Conservation (phyloP, 2,797 vertebrate species). For the Eulemur rubriventer region DNA sequence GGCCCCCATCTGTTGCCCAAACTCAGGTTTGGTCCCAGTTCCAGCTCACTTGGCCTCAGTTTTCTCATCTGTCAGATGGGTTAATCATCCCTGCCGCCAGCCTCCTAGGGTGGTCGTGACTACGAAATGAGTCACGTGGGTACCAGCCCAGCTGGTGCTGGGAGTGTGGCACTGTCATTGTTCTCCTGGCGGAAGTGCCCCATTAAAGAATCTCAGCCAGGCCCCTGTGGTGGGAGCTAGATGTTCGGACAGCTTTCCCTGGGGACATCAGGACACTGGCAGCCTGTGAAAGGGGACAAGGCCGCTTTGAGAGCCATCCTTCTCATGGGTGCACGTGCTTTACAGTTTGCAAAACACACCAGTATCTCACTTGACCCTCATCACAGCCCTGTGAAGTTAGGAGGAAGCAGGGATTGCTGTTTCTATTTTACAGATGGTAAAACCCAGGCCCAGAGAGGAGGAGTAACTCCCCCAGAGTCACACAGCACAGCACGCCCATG, state of each 20-base stretch:
- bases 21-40: neutral
- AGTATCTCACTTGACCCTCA: neutral
- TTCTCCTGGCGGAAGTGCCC: neutral
- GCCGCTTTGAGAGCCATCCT: neutral
- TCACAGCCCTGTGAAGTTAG: neutral
- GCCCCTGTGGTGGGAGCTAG: neutral
- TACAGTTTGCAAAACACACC: neutral
- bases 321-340: neutral
- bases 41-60: neutral
- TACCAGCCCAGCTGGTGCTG: neutral
- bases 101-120: neutral
- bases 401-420: neutral
- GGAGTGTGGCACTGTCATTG: fast-evolving
- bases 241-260: neutral
- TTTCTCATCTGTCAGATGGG: neutral
- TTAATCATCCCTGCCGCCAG: neutral
- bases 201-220: neutral
- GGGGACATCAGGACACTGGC: fast-evolving
- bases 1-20: neutral
- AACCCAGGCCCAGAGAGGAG: neutral
- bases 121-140: neutral
- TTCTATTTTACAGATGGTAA: neutral
- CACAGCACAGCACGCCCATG: neutral
- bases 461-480: neutral
- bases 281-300: neutral